Evolutionary conservation across 2,113 vertebrate genomes (phyloP).

Genomic region (Stegastes partitus): DNA sequence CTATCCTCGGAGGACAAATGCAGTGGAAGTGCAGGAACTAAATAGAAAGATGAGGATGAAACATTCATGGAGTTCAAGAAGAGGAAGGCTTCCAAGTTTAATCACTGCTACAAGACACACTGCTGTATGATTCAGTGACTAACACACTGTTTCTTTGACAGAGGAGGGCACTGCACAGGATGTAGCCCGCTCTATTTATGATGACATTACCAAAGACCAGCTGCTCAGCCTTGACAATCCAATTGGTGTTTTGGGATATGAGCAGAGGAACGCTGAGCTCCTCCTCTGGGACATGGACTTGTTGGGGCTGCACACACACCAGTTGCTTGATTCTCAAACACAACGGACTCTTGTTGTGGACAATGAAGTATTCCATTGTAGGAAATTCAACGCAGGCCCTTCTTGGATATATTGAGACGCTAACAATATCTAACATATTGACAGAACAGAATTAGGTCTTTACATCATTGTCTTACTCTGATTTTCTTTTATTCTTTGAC

Average conservation of each 20-base stretch:
- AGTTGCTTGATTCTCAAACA: constrained; percentile 49
- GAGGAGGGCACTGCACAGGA: constrained; percentile 36
- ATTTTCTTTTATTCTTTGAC: not conserved
- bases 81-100: constrained; percentile 24
- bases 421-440: not conserved
- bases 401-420: not conserved
- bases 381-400: not conserved
- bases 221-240: constrained; percentile 64
- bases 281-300: constrained; percentile 55
- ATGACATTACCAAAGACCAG: constrained; percentile 62
- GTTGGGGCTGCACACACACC: constrained; percentile 23
- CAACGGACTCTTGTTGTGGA: constrained; percentile 47
- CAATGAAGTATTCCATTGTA: not conserved
- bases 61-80: constrained; percentile 35
- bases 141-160: constrained; percentile 23
- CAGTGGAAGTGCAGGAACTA: constrained; percentile 1
- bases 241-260: constrained; percentile 52
- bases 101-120: constrained; percentile 1
- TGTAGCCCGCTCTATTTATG: constrained; percentile 60
- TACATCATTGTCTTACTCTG: not conserved
- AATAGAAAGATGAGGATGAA: constrained; percentile 24
- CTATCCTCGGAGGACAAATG: constrained; percentile 14
- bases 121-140: constrained; percentile 1
- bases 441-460: not conserved
- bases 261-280: constrained; percentile 30